Conservation (phyloP, 2,113 vertebrate genomes). For the Indicator indicator region DNA sequence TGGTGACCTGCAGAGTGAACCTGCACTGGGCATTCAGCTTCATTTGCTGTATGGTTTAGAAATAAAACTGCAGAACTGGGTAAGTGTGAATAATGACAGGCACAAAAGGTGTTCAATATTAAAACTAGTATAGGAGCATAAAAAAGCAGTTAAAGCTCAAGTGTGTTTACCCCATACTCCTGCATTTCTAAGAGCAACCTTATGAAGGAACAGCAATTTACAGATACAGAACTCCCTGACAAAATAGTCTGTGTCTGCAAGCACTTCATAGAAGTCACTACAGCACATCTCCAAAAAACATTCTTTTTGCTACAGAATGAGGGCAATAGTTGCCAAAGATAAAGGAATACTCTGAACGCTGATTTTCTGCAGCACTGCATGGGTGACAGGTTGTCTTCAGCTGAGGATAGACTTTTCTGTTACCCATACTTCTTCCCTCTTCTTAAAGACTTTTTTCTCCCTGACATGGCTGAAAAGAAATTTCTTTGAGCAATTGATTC, state of each 20-base stretch:
- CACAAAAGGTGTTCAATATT: background rate
- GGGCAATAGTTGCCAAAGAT: background rate
- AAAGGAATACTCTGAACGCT: background rate
- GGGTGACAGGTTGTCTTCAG: background rate
- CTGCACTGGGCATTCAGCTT: slow-evolving; percentile 73
- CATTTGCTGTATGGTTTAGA: background rate
- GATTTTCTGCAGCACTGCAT: background rate
- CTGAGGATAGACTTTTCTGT: background rate
- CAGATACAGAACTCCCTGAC: background rate
- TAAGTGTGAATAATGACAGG: slow-evolving; percentile 5
- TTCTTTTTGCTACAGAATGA: background rate
- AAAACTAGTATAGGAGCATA: background rate
- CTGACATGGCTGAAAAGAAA: background rate
- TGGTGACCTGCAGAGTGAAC: slow-evolving; percentile 75
- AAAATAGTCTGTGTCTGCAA: background rate
- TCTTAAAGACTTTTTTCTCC: background rate
- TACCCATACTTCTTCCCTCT: background rate
- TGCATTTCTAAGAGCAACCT: background rate
- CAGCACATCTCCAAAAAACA: background rate
- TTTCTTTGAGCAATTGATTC: background rate
- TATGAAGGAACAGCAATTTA: background rate
- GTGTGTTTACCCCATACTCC: background rate
- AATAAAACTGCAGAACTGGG: slow-evolving; percentile 62
- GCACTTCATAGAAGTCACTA: slow-evolving; percentile 1
- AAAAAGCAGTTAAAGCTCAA: background rate